A percentile compares a stretch with the other conserved stretches of the same genome.
Evolutionary conservation across 2,888 invertebrate genomes (phyloP).

Genomic region (Calliopum simillimum): DNA sequence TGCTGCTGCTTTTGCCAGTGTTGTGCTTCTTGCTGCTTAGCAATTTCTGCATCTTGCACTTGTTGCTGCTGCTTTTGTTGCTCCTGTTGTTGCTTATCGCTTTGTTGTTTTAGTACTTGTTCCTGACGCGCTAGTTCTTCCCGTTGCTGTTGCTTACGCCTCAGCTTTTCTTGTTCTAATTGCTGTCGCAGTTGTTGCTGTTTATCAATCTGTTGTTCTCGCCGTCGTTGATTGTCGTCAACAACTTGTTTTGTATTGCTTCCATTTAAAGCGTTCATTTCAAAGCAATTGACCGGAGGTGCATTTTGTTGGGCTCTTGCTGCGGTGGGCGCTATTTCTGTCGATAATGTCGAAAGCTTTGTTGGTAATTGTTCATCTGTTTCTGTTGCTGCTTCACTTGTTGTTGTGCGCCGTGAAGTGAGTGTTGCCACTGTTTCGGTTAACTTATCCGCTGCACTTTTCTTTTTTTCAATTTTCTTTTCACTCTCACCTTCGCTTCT

Average conservation of each 20-base stretch:
- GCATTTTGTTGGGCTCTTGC: background rate
- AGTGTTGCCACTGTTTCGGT: constrained; percentile 10
- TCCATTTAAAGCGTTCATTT: constrained; percentile 14
- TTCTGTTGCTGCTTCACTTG: background rate
- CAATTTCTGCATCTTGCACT: background rate
- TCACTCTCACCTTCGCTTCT: background rate
- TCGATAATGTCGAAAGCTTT: background rate
- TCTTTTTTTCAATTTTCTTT: constrained; percentile 23
- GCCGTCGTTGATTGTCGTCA: background rate
- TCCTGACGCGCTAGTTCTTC: too few species aligned
- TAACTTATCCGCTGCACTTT: background rate
- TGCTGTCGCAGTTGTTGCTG: constrained; percentile 21
- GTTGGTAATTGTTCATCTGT: too few species aligned
- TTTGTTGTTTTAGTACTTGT: background rate
- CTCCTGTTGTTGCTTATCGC: background rate
- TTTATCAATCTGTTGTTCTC: background rate
- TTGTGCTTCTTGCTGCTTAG: constrained; percentile 1
- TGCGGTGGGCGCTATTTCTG: constrained; percentile 1
- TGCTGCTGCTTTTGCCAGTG: background rate
- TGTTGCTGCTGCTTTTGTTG: background rate
- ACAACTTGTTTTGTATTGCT: constrained; percentile 10
- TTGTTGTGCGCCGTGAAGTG: background rate
- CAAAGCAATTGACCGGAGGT: constrained; percentile 21
- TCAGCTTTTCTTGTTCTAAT: background rate
- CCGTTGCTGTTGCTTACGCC: background rate